Percentiles rank a stretch among this genome's conserved stretches.
These are phyloP conservation scores for Tokudaia muenninki DNA, from an alignment of 2,797 vertebrate species.

Conservation along the genomic window DNA sequence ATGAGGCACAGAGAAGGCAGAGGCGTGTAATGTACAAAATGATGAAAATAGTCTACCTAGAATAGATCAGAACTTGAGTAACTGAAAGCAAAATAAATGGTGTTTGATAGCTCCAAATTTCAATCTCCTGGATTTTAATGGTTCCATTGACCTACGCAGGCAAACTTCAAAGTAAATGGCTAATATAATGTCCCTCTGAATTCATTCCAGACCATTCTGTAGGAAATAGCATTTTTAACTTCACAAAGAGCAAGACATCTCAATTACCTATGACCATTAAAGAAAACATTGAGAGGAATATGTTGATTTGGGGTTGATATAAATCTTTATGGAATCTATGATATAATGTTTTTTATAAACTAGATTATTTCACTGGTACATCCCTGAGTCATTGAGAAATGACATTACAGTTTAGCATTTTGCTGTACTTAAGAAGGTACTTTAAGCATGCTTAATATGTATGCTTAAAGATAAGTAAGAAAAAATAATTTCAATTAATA, in stretches of 20 bases:
- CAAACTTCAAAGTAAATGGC: background rate
- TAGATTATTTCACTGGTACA: constrained; percentile 59
- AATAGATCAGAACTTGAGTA: background rate
- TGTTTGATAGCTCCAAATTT: constrained; percentile 35
- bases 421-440: constrained; percentile 65
- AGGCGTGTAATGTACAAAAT: background rate
- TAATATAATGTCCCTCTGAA: constrained; percentile 46
- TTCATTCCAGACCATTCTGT: constrained; percentile 12
- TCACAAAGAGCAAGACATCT: background rate
- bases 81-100: background rate
- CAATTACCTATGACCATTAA: constrained; percentile 66
- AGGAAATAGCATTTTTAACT: constrained; percentile 65
- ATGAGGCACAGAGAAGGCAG: background rate
- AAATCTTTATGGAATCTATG: constrained; percentile 72
- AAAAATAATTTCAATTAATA: constrained; percentile 64
- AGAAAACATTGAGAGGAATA: constrained; percentile 25
- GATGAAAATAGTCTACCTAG: background rate
- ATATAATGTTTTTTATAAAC: constrained; percentile 80
- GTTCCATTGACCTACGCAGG: constrained; percentile 27
- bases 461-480: constrained; percentile 54
- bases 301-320: constrained; percentile 71
- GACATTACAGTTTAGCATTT: constrained; percentile 68
- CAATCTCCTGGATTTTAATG: constrained; percentile 45
- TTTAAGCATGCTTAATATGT: constrained; percentile 64
- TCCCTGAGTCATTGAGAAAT: constrained; percentile 70